These are phyloP conservation scores for Tipula helvola DNA, from an alignment of 2,888 invertebrate genomes.

Conservation along the genomic window DNA sequence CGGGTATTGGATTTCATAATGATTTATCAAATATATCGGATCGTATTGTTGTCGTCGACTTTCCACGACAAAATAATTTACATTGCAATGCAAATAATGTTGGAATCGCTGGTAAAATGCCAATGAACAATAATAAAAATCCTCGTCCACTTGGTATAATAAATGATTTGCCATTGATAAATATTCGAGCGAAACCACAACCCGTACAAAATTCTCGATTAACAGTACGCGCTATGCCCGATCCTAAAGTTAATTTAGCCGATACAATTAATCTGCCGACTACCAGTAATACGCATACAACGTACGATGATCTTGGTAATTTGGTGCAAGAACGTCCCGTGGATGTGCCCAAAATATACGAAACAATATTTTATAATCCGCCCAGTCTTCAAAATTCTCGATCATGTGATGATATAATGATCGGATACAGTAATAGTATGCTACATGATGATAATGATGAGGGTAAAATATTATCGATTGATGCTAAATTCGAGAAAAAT, in stretches of 20 bases:
- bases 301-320: constrained; percentile 12
- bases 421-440: constrained; percentile 7
- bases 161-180: constrained; percentile 14
- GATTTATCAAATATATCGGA: constrained; percentile 76
- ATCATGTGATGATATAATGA: constrained; percentile 45
- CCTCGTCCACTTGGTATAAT: constrained; percentile 14
- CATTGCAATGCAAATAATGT: not conserved
- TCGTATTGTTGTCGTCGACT: constrained; percentile 65
- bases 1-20: constrained; percentile 87
- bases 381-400: constrained; percentile 30
- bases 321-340: constrained; percentile 27
- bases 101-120: not conserved
- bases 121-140: not conserved
- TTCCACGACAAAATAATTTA: constrained; percentile 36
- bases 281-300: not conserved
- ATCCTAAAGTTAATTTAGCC: constrained; percentile 33
- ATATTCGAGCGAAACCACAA: constrained; percentile 12
- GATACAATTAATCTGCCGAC: constrained; percentile 10
- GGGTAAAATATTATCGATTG: not conserved
- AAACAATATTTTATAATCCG: constrained; percentile 37
- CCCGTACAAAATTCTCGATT: constrained; percentile 29
- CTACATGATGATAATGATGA: not conserved
- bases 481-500: constrained; percentile 17
- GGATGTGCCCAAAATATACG: constrained; percentile 29
- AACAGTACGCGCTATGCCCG: constrained; percentile 55